Conservation (phyloP, 2,888 invertebrate species). For the Rotaria macrura region DNA sequence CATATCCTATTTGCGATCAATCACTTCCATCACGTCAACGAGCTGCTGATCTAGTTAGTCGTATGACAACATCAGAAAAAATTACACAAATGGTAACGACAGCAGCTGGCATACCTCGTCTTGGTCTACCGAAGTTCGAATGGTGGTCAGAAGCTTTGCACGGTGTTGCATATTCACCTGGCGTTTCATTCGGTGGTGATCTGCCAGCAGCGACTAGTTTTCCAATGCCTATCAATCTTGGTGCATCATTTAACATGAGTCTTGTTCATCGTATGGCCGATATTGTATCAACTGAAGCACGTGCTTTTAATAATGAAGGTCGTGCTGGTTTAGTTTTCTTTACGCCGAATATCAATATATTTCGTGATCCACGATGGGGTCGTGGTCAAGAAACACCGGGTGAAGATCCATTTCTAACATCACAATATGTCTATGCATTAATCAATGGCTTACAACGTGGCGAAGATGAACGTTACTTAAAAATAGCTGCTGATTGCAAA, state of each 20-base stretch:
- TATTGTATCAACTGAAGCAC: conserved; percentile 1
- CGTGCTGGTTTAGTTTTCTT: conserved; percentile 9
- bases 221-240: conserved; percentile 18
- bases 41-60: not conserved
- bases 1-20: conserved; percentile 13
- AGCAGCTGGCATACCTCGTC: not conserved
- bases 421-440: conserved; percentile 15
- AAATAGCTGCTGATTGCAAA: conserved; percentile 21
- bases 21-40: not conserved
- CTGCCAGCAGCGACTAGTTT: not conserved
- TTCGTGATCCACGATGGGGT: conserved; percentile 20
- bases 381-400: conserved; percentile 20
- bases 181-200: conserved; percentile 19
- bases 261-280: conserved; percentile 12
- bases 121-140: conserved; percentile 8
- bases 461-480: conserved; percentile 18
- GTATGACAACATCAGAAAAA: conserved; percentile 14
- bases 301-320: conserved; percentile 20
- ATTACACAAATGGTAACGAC: not conserved
- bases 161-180: conserved; percentile 14
- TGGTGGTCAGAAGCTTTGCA: conserved; percentile 20
- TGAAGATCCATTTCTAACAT: conserved; percentile 13
- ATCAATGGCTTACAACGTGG: conserved; percentile 14
- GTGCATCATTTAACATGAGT: not conserved
- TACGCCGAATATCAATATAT: conserved; percentile 13